Conservation (phyloP, 2,113 vertebrate genomes). For the Sorex araneus region DNA sequence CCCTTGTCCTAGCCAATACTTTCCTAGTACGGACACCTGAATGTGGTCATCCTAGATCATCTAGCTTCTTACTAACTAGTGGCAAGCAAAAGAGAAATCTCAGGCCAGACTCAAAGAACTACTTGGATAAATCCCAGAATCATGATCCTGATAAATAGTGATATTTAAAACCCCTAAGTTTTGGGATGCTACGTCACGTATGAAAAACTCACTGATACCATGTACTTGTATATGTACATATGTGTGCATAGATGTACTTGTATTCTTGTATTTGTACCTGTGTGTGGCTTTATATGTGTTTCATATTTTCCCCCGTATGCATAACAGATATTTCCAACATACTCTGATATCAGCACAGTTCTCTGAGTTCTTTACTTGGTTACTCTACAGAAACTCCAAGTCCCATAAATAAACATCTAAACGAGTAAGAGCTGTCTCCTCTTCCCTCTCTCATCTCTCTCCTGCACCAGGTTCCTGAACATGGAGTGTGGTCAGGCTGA, state of each 20-base stretch:
- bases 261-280: not conserved
- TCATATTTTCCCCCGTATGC: not conserved
- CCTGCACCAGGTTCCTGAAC: not conserved
- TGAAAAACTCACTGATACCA: constrained; percentile 38
- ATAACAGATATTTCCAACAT: constrained; percentile 12
- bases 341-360: not conserved
- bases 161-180: constrained; percentile 30
- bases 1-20: not conserved
- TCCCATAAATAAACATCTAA: not conserved
- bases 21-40: not conserved
- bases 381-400: not conserved
- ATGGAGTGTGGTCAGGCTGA: constrained; percentile 17
- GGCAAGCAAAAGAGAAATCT: constrained; percentile 43
- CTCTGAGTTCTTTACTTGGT: not conserved
- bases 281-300: not conserved
- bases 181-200: constrained; percentile 43
- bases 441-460: not conserved
- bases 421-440: not conserved
- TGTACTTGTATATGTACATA: not conserved
- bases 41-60: not conserved
- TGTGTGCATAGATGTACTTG: not conserved
- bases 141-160: constrained; percentile 27
- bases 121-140: constrained; percentile 27
- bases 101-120: constrained; percentile 34
- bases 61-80: constrained; percentile 27